A percentile compares a stretch with the other conserved stretches of the same genome.
Evolutionary conservation across 53 echinoderm and acorn worm genomes (phyloP).

Genomic region (Temnopleurus reevesii): DNA sequence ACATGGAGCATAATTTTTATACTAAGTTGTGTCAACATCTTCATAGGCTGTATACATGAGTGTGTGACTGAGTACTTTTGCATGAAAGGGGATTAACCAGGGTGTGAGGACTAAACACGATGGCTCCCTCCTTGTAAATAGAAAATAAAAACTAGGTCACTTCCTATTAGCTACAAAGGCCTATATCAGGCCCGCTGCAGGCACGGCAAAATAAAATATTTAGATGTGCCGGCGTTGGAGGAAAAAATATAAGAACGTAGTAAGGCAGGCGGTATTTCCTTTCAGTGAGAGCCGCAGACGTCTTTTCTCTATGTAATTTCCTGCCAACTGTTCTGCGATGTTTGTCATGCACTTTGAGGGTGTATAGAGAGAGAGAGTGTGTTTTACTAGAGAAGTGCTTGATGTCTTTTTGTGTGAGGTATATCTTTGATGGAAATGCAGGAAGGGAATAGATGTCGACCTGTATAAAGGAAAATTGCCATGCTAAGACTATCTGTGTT

Average conservation of each 20-base stretch:
- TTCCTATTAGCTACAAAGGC: not conserved
- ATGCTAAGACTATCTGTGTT: not conserved
- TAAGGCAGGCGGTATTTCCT: constrained; percentile 11
- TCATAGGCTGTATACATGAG: too few species aligned
- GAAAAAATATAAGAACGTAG: not conserved
- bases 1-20: too few species aligned
- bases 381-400: too few species aligned
- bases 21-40: too few species aligned
- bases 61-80: too few species aligned
- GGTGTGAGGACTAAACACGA: not conserved
- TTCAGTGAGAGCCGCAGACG: constrained; percentile 6
- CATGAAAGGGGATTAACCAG: not conserved
- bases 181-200: not conserved
- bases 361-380: not conserved
- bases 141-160: constrained; percentile 11
- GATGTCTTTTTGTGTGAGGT: too few species aligned
- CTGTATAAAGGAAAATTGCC: not conserved
- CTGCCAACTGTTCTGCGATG: not conserved
- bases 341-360: constrained; percentile 5
- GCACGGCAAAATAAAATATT: constrained; percentile 7
- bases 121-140: not conserved
- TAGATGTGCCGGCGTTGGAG: not conserved
- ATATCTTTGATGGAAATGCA: not conserved
- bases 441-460: not conserved
- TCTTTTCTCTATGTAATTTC: constrained; percentile 2